A percentile compares a stretch with the other conserved stretches of the same genome.
Conservation (phyloP, 2,888 invertebrate species). For the Hypolimnas misippus region DNA sequence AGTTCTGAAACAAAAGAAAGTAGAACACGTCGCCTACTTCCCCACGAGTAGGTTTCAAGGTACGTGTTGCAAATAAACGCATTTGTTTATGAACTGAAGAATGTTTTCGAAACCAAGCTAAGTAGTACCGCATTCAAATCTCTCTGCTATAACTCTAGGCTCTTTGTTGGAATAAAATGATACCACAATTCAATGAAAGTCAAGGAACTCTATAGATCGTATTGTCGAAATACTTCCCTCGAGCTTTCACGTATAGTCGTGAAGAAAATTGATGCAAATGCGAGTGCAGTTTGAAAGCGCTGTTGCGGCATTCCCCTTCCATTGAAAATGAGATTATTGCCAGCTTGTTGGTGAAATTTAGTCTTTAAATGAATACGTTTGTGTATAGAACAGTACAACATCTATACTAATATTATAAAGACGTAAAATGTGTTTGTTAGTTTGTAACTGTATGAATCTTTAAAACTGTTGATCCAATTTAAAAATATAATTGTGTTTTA, state of each 20-base stretch:
- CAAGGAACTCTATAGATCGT: slow-evolving; percentile 21
- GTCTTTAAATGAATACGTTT: slow-evolving; percentile 11
- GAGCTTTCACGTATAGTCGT: slow-evolving; percentile 25
- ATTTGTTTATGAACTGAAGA: background rate
- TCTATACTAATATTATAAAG: background rate
- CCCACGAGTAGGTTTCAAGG: background rate
- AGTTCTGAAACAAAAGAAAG: background rate
- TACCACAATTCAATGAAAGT: slow-evolving; percentile 28
- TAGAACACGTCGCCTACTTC: background rate
- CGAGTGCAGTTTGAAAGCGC: slow-evolving; percentile 26
- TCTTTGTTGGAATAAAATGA: slow-evolving; percentile 23
- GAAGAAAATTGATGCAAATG: slow-evolving; percentile 39
- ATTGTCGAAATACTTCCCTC: slow-evolving; percentile 28
- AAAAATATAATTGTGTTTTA: too few species aligned
- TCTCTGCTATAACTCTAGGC: slow-evolving; percentile 1
- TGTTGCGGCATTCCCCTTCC: slow-evolving; percentile 25
- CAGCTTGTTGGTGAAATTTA: slow-evolving; percentile 16
- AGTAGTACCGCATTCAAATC: background rate
- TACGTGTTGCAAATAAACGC: background rate
- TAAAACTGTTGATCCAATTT: too few species aligned
- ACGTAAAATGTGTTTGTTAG: too few species aligned
- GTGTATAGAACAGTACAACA: background rate
- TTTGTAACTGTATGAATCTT: too few species aligned
- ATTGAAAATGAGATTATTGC: slow-evolving; percentile 9
- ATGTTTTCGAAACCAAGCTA: background rate